A percentile compares a stretch with the other conserved stretches of the same genome.
These are phyloP conservation scores for Tenthredo livida DNA, from an alignment of 2,888 invertebrate species.

Conservation along the genomic window DNA sequence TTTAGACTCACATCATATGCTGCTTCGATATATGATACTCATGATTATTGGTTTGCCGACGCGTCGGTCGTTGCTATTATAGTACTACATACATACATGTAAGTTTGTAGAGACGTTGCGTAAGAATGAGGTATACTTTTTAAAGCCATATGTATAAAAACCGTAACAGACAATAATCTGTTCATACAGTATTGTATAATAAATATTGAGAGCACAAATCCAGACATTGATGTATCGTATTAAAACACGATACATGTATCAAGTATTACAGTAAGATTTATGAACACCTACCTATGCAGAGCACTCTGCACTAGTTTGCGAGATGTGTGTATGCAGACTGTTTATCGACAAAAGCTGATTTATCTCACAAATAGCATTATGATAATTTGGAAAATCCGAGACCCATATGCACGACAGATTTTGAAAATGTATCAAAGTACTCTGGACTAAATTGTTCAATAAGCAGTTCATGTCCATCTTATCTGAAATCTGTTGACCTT, in stretches of 20 bases:
- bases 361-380: background rate
- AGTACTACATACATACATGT: background rate
- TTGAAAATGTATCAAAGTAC: background rate
- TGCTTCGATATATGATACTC: background rate
- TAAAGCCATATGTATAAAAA: background rate
- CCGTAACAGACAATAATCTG: background rate
- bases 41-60: background rate
- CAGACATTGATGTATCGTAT: background rate
- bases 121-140: conserved; percentile 5
- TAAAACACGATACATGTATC: background rate
- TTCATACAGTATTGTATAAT: background rate
- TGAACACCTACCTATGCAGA: background rate
- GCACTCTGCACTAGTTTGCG: background rate
- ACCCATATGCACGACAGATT: background rate
- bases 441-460: conserved; percentile 15
- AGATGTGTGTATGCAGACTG: background rate
- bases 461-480: conserved; percentile 32
- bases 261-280: background rate
- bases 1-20: background rate
- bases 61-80: conserved; percentile 1
- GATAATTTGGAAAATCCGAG: background rate
- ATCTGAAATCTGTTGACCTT: conserved; percentile 45
- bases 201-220: conserved; percentile 9
- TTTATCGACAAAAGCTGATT: background rate
- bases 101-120: background rate